Evolutionary conservation across 2,113 vertebrate genomes (phyloP).

Genomic region (Nothoprocta perdicaria): DNA sequence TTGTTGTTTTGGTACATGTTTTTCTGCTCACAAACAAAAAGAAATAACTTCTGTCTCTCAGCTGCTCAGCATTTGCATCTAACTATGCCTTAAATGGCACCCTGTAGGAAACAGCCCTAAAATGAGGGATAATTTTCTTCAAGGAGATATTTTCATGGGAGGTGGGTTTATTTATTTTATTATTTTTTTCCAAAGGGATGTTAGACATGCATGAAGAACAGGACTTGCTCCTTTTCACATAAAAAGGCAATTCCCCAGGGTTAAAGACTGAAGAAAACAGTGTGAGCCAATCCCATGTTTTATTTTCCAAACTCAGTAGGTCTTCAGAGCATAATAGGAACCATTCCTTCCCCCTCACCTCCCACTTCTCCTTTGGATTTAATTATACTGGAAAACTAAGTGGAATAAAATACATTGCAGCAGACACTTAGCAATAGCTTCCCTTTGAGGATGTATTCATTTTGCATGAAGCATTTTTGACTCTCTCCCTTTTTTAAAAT

Average conservation of each 20-base stretch:
- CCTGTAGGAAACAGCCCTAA: not conserved
- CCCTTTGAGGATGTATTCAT: conserved; percentile 12
- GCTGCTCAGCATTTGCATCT: not conserved
- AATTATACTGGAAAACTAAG: conserved; percentile 53
- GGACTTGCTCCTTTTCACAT: not conserved
- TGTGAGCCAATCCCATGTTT: not conserved
- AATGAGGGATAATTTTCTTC: not conserved
- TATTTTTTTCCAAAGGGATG: not conserved
- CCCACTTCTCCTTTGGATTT: conserved; percentile 41
- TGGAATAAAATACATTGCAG: conserved; percentile 33
- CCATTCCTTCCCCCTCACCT: not conserved
- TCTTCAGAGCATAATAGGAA: conserved; percentile 30
- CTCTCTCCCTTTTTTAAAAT: not conserved
- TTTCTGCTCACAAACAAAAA: not conserved
- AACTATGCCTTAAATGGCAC: not conserved
- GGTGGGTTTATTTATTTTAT: not conserved
- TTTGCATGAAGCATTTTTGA: not conserved
- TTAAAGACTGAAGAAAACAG: conserved; percentile 1
- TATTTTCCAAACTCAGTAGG: not conserved
- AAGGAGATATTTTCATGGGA: not conserved
- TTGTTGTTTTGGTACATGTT: not conserved
- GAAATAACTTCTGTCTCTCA: not conserved
- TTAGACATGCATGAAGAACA: not conserved
- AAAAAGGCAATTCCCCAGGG: not conserved
- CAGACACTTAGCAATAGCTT: conserved; percentile 36